These are phyloP conservation scores for Neoniphon sammara DNA, from an alignment of 2,797 vertebrate species.

Conservation along the genomic window DNA sequence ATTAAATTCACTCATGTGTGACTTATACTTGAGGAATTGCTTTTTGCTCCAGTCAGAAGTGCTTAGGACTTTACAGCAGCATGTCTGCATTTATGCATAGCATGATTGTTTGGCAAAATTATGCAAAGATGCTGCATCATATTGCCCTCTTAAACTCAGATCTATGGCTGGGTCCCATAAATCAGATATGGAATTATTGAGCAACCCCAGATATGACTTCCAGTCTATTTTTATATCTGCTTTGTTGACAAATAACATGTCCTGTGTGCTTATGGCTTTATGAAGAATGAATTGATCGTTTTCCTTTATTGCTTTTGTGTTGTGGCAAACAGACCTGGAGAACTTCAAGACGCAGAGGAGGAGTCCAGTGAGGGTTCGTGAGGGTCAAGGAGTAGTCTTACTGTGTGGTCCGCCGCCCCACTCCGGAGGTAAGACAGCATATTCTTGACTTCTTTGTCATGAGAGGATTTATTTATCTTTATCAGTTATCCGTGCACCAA, in stretches of 20 bases:
- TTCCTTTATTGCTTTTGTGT: slow-evolving; percentile 58
- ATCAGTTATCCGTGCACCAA: not conserved
- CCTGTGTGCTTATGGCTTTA: slow-evolving; percentile 40
- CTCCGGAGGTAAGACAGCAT: slow-evolving; percentile 88
- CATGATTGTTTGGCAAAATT: slow-evolving; percentile 33
- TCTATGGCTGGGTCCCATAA: slow-evolving; percentile 16
- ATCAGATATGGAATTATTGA: slow-evolving; percentile 46
- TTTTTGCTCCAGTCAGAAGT: slow-evolving; percentile 75
- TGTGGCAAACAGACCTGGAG: slow-evolving; percentile 87
- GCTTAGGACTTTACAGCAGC: slow-evolving; percentile 61
- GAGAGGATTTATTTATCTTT: not conserved
- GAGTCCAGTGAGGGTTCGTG: slow-evolving; percentile 93
- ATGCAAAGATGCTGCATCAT: slow-evolving; percentile 40
- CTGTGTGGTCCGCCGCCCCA: slow-evolving; percentile 92
- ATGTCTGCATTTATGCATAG: slow-evolving; percentile 60
- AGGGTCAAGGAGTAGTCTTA: slow-evolving; percentile 95
- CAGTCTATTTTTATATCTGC: slow-evolving; percentile 19
- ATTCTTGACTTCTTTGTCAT: not conserved
- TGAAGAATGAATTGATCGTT: slow-evolving; percentile 42
- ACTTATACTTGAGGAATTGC: slow-evolving; percentile 82
- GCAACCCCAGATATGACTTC: slow-evolving; percentile 29
- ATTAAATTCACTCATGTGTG: slow-evolving; percentile 84
- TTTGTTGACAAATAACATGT: slow-evolving; percentile 29
- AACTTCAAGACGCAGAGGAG: slow-evolving; percentile 93
- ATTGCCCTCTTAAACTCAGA: slow-evolving; percentile 22